phyloP scores from a whole-genome alignment of 2,888 invertebrate genomes.

The Lordiphosa fenestrarum region DNA sequence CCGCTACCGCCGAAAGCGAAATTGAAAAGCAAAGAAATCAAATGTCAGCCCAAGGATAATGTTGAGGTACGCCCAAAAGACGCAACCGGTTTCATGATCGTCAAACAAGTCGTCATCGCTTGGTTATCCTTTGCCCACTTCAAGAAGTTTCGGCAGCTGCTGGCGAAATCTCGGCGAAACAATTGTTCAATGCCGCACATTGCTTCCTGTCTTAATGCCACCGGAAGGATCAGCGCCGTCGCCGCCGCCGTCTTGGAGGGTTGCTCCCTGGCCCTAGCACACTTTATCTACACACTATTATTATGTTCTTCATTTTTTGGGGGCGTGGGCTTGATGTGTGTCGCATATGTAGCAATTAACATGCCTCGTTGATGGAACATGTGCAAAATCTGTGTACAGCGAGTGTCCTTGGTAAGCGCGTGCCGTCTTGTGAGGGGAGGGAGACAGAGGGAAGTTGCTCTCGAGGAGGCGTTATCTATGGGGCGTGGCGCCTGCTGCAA shows the following conservation, averaged over 20 bases:
- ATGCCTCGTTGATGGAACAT: conserved; percentile 59
- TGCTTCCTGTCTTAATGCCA: conserved; percentile 78
- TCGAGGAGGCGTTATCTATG: conserved; percentile 27
- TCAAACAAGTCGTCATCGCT: conserved; percentile 59
- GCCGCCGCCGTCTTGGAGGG: conserved; percentile 50
- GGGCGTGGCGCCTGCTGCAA: conserved; percentile 63
- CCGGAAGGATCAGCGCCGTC: conserved; percentile 74
- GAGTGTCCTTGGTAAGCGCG: conserved; percentile 39
- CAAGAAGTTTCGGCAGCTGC: conserved; percentile 55
- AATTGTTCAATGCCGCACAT: conserved; percentile 77
- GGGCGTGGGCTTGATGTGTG: conserved; percentile 62
- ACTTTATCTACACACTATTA: conserved; percentile 21
- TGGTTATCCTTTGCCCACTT: conserved; percentile 69
- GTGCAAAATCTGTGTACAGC: conserved; percentile 57
- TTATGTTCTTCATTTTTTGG: conserved; percentile 22
- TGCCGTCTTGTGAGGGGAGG: conserved; percentile 26
- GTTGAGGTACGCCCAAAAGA: conserved; percentile 50
- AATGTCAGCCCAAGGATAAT: conserved; percentile 58
- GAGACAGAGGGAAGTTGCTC: conserved; percentile 34
- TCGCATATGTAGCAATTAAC: conserved; percentile 79
- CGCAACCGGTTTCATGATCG: conserved; percentile 60
- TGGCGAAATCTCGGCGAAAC: conserved; percentile 50
- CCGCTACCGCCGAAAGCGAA: conserved; percentile 74
- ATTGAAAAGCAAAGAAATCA: conserved; percentile 68
- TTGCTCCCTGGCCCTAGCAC: conserved; percentile 26